Evolutionary conservation across 2,113 vertebrate genomes (phyloP), one percentile per base, ranked within the genome.

Genomic region (Oncorhynchus kisutch): DNA sequence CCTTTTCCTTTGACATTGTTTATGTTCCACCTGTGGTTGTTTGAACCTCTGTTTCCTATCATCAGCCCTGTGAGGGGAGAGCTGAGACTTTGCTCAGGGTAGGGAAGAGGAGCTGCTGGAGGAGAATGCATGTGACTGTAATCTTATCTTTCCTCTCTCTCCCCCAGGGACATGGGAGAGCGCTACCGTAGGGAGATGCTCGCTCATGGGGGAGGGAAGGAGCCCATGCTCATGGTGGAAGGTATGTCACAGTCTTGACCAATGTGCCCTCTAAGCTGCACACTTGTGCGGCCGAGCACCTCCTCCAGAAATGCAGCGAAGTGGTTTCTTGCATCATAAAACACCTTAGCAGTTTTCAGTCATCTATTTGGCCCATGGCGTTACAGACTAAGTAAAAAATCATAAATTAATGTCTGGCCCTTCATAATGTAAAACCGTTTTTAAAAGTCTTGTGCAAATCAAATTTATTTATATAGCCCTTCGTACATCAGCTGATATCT

Each of bases 161-260:
- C 27, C 49, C 25, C 5, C 86, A 99, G 98, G 93, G 94, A 92
- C 11, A 95, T 96, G 72, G 97, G 98, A 34, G 97, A 99, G 78
- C 96, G 95, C 79, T 99, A 99, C 76, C 95, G 96, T 3, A 89
- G 91, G 85, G 96, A 99, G 92, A 97, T 99, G 97, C 92, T 99
- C 89, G 95, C 95, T 2, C 95, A 99, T 0, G 98, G 98, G 0
- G 98, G 98, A 78, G 95, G 95, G 77, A 97, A 94, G 86, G 96
- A 98, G 82, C 97, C 98, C 72, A 93, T 96, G 86, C 92, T 95
- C 72, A 96, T 99, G 96, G 95, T 99, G 71, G 92, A 98, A 96
- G 98, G 98, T 99, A 95, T 92, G 51, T 45, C n/a, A 22, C 1
- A 5, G 20, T 45, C 18, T 16, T 29, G 2, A 39, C 9, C 11